A percentile compares a stretch with the other conserved stretches of the same genome.
phyloP scores from a whole-genome alignment of 2,888 invertebrate species.

The Lasioglossum morio region DNA sequence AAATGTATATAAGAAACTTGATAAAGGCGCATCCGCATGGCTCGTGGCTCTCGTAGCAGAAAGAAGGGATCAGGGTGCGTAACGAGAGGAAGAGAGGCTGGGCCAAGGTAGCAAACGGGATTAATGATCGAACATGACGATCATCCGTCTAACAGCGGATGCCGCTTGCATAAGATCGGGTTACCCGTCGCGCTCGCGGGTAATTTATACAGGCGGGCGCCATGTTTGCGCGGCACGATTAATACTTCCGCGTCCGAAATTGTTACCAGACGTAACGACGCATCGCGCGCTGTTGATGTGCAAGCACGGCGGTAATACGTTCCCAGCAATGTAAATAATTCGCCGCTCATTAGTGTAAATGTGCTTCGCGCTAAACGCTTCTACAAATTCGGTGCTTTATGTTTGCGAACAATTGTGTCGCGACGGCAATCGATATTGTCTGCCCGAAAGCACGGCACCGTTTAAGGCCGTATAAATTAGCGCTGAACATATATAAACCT shows the following conservation, averaged over 20 bases:
- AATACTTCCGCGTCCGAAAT: slow-evolving; percentile 71
- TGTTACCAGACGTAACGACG: slow-evolving; percentile 65
- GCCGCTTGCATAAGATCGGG: slow-evolving; percentile 51
- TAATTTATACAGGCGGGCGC: slow-evolving; percentile 59
- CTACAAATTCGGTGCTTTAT: slow-evolving; percentile 71
- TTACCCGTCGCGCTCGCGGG: slow-evolving; percentile 23
- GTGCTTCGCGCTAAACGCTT: slow-evolving; percentile 69
- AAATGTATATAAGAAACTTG: not conserved
- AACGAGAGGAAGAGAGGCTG: not conserved
- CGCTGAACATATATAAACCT: slow-evolving; percentile 36
- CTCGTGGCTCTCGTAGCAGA: not conserved
- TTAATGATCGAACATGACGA: slow-evolving; percentile 40
- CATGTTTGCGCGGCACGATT: slow-evolving; percentile 63
- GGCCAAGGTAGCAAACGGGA: slow-evolving; percentile 25
- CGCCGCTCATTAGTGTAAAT: slow-evolving; percentile 73
- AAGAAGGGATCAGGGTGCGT: not conserved
- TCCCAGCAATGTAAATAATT: slow-evolving; percentile 72
- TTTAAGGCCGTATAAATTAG: slow-evolving; percentile 60
- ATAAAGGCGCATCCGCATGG: not conserved
- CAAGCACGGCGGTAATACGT: slow-evolving; percentile 60
- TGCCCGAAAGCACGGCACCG: slow-evolving; percentile 46
- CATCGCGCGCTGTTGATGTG: slow-evolving; percentile 53
- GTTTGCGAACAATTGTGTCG: slow-evolving; percentile 67
- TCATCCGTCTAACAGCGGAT: slow-evolving; percentile 36
- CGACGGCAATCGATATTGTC: slow-evolving; percentile 68